Evolutionary conservation across 2,888 invertebrate genomes (phyloP), one percentile per base, ranked within the genome.

Genomic region (Hyposoter dolosus): DNA sequence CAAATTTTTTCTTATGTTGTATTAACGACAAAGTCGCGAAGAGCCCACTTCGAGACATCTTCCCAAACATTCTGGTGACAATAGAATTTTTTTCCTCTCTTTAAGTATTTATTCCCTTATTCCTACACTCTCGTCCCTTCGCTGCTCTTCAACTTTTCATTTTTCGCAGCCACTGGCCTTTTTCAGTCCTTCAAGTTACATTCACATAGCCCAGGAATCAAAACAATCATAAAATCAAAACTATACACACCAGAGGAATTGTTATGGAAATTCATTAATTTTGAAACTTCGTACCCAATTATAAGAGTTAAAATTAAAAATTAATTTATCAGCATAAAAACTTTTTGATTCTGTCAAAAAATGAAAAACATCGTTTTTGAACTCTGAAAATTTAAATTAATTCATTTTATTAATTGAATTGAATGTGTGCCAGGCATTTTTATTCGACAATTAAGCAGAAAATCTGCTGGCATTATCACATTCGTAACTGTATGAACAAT

Each of bases 1-100:
- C 56, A 32, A 84, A 63, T 88, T 89, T 88, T 90, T 88, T 89
- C 90, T 92, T 91, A 90, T 90, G 90, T 90, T 89, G 88, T 90
- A 91, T 92, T 91, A 92, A 92, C 91, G 91, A 90, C 88, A 83
- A 83, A 89, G 87, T 86, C 85, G 88, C 83, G 84, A 84, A 79
- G 84, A 84, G 83, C 87, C 85, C 81, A 78, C 76, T 87, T 69
- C 84, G 89, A 84, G 85, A 89, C 89, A 89, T 91, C 87, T 84
- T 89, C 87, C 88, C 89, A 89, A 91, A 90, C 89, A 90, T 91
- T 88, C 75, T 76, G 79, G 74, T 81, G 82, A 87, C 81, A 87
- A 84, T 87, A 72, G 56, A 23, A 60, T 74, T 72, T 84, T 84
- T 88, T 66, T 85, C 45, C 75, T 88, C 89, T 90, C 89, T 88